Evolutionary conservation across 1,140 invertebrate species (phyloP), one percentile per base, ranked within the genome.

Genomic region (Drosophila persimilis): DNA sequence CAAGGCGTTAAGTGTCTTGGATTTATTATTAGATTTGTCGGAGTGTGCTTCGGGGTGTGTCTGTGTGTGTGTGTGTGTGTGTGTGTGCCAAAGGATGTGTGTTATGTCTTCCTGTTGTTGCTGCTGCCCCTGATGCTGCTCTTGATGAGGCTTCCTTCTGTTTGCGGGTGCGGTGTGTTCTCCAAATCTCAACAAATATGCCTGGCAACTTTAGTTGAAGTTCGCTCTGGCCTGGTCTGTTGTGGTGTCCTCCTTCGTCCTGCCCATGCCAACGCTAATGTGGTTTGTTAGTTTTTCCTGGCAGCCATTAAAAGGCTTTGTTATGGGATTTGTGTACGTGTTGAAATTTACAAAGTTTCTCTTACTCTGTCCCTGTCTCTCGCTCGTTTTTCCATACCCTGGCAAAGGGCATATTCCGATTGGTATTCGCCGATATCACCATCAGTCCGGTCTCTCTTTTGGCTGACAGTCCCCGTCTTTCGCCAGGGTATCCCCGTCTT

Each of bases 1-100:
- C 85, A 62, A 88, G 83, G 81, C 81, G 81, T 86, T 86, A 86
- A 86, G 81, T 86, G 81, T 76, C 81, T 86, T 76, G 81, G 81
- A 88, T 88, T 86, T 86, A 85, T 86, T 88, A 81, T 86, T 88
- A 81, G 81, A 86, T 88, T 86, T 86, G 81, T 78, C 58, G 54
- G 26, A 17, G 45, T 41, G 20, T 56, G 57, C 31, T 3, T 47
- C 24, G 20, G 44, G 26, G 44, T 44, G 64, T 78, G 45, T 44
- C 46, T 47, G 64, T 44, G 64, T 62, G 50, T 78, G 45, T 44
- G 51, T 47, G 64, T 44, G 64, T 62, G 50, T 24, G 61, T 39
- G 29, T 43, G 58, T 55, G 43, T 78, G 45, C 55, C 45, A 59
- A 66, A 61, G 77, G 61, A 73, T 86, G 73, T 86, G 58, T 85